Evolutionary conservation across 1,140 invertebrate genomes (phyloP), one percentile per base, ranked within the genome.

Genomic region (Heterodera carotae): DNA sequence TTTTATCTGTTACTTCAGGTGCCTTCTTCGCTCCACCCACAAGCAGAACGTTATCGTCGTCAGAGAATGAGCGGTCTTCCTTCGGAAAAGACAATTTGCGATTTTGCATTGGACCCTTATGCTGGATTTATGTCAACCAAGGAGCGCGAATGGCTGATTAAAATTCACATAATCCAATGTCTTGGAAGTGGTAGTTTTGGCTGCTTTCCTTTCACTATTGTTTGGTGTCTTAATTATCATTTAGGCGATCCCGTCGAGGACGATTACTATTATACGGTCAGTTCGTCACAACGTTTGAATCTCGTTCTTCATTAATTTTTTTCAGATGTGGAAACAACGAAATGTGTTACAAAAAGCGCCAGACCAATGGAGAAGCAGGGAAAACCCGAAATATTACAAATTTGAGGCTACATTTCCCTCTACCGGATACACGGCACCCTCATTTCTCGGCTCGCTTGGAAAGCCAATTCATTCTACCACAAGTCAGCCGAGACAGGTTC

Each of bases 71-170:
- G 18, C 15, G 71, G 29, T 8, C 68, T 84, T 60, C 84, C 84
- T 10, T 83, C 83, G 12, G 73, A 71, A 5, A 70, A 75, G 27
- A 85, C 84, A 31, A 85, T 85, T 43, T 76, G 80, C 15, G 85
- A 87, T 64, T 84, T 84, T 68, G 85, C 85, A 12, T 83, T 88
- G 31, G 85, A 87, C 76, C 86, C 85, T 10, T 87, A 85, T 64
- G 86, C 85, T 34, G 85, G 85, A 0, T 84, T 82, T 29, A 87
- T 87, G 85, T 87, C 85, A 8, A 80, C 76, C 12, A 87, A 87
- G 71, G 85, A 87, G 70, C 77, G 86, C 0, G 86, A 87, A 76
- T 87, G 85, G 85, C 76, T 87, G 4, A 86, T 87, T 25, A 85
- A 84, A 76, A 88, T 87, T 12, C 85, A 87, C 69, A 74, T 86